phyloP scores from a whole-genome alignment of 2,113 vertebrate genomes.

The Amphiprion percula region DNA sequence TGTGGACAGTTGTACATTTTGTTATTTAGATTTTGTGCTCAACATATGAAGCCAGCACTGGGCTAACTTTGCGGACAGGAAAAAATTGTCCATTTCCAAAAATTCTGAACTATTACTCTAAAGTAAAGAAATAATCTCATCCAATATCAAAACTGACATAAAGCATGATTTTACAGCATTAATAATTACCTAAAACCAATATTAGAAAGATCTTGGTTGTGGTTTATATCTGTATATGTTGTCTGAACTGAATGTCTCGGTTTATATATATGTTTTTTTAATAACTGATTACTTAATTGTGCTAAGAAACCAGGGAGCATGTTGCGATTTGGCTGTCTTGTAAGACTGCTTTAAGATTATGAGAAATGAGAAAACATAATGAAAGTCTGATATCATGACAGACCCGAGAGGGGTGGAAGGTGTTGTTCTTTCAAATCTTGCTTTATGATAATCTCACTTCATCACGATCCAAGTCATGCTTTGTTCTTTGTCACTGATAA shows the following conservation, averaged over 20 bases:
- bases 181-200: background rate
- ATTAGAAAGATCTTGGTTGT: too few species aligned
- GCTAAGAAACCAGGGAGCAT: slow-evolving; percentile 17
- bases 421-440: slow-evolving; percentile 19
- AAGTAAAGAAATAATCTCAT: too few species aligned
- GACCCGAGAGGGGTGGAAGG: background rate
- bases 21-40: background rate
- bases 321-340: slow-evolving; percentile 9
- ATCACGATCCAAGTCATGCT: slow-evolving; percentile 46
- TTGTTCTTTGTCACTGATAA: background rate
- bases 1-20: background rate
- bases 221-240: too few species aligned
- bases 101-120: too few species aligned
- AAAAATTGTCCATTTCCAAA: too few species aligned
- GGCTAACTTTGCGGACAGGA: background rate
- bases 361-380: slow-evolving; percentile 25
- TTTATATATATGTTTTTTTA: slow-evolving; percentile 18
- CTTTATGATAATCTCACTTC: slow-evolving; percentile 46
- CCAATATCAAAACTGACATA: background rate
- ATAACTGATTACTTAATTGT: background rate
- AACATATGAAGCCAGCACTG: background rate
- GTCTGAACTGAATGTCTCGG: slow-evolving; percentile 1
- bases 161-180: background rate
- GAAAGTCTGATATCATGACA: slow-evolving; percentile 29
- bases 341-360: slow-evolving; percentile 16